Percentiles rank a stretch among this genome's conserved stretches.
These are phyloP conservation scores for Drosophila affinis DNA, from an alignment of 2,888 invertebrate species.

Conservation along the genomic window DNA sequence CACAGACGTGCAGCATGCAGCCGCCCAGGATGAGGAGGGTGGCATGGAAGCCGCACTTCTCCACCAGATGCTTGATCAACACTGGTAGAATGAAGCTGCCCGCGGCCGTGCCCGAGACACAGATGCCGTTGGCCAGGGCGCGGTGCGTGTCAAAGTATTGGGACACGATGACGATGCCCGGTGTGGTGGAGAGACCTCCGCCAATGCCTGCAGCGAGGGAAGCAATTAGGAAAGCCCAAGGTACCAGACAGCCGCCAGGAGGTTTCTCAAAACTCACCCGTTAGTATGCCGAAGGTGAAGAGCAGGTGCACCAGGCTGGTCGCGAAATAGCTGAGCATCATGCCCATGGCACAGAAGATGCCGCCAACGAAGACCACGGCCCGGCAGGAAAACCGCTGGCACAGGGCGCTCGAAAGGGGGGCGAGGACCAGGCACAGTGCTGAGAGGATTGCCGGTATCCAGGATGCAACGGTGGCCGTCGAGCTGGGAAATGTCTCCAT, in stretches of 20 bases:
- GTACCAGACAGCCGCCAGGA: too few species aligned
- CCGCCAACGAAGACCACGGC: conserved; percentile 90
- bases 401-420: conserved; percentile 89
- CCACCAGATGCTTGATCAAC: conserved; percentile 88
- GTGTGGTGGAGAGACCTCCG: conserved; percentile 91
- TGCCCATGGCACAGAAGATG: conserved; percentile 88
- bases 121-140: conserved; percentile 91
- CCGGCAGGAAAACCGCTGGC: conserved; percentile 88
- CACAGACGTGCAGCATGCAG: conserved; percentile 90
- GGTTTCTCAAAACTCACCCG: conserved; percentile 85
- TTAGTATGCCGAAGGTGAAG: conserved; percentile 89
- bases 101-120: conserved; percentile 91
- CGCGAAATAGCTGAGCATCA: conserved; percentile 89
- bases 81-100: conserved; percentile 92
- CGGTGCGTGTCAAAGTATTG: conserved; percentile 92
- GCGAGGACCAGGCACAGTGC: conserved; percentile 91
- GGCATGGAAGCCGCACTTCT: conserved; percentile 89
- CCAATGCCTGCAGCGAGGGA: conserved; percentile 86
- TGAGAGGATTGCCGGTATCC: conserved; percentile 91
- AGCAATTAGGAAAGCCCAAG: neutral
- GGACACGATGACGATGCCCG: conserved; percentile 91
- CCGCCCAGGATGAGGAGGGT: conserved; percentile 89
- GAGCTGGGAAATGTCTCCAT: conserved; percentile 91
- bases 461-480: conserved; percentile 90
- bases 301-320: conserved; percentile 88